Evolutionary conservation across 2,888 invertebrate genomes (phyloP).

Genomic region (Flabesymbios commensalis): DNA sequence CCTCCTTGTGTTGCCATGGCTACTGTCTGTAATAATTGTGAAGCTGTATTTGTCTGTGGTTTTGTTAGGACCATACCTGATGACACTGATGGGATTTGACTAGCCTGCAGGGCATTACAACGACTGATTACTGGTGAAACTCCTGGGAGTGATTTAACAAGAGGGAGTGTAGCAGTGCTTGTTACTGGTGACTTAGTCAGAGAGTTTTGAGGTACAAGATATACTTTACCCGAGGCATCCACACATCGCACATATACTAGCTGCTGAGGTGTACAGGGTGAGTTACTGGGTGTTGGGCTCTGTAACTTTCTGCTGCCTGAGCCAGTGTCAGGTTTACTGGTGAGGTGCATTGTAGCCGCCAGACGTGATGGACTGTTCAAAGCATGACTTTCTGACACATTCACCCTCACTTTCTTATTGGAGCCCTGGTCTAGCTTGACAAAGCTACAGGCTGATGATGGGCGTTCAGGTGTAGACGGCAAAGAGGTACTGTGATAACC

Average conservation of each 20-base stretch:
- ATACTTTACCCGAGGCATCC: slow-evolving; percentile 46
- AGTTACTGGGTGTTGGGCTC: not conserved
- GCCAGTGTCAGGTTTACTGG: not conserved
- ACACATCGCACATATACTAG: slow-evolving; percentile 36
- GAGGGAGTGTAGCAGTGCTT: not conserved
- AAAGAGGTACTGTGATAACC: not conserved
- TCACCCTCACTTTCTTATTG: not conserved
- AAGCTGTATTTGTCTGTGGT: not conserved
- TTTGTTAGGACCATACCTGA: not conserved
- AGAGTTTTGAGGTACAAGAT: slow-evolving; percentile 47
- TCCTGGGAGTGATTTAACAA: not conserved
- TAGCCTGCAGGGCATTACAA: not conserved
- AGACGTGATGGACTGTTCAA: not conserved
- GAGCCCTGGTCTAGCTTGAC: not conserved
- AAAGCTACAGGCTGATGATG: not conserved
- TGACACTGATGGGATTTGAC: not conserved
- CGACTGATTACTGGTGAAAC: not conserved
- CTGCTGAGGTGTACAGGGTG: not conserved
- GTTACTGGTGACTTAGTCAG: not conserved
- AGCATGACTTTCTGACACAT: not conserved
- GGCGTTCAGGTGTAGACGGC: slow-evolving; percentile 1
- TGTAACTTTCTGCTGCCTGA: not conserved
- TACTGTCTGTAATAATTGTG: not conserved
- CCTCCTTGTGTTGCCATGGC: not conserved
- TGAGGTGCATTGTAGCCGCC: not conserved